These are phyloP conservation scores for Danionella dracula DNA, from an alignment of 2,797 vertebrate species.

Conservation along the genomic window DNA sequence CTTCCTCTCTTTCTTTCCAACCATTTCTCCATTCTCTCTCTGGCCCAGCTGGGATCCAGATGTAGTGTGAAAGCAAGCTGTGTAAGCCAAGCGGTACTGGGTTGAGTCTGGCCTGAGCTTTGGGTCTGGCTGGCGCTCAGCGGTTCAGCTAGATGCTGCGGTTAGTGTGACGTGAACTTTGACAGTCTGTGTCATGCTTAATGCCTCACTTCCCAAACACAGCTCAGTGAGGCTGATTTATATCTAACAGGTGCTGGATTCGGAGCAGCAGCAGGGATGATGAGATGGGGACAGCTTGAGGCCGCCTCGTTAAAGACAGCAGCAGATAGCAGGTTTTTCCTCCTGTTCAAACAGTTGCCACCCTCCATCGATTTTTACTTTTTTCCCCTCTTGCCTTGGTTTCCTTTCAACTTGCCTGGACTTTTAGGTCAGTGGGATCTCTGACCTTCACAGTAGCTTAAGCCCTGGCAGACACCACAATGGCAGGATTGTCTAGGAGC, in stretches of 20 bases:
- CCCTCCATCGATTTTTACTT: constrained; percentile 53
- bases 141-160: constrained; percentile 71
- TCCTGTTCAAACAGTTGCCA: constrained; percentile 44
- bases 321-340: constrained; percentile 61
- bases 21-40: constrained; percentile 27
- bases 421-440: constrained; percentile 18
- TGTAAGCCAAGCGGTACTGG: constrained; percentile 16
- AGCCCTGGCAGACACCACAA: constrained; percentile 39
- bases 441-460: constrained; percentile 6
- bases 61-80: constrained; percentile 32
- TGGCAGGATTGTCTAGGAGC: constrained; percentile 46
- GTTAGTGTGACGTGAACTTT: constrained; percentile 71
- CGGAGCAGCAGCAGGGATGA: constrained; percentile 45
- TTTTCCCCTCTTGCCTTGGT: constrained; percentile 2
- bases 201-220: constrained; percentile 79
- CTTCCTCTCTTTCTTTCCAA: not conserved
- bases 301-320: constrained; percentile 64
- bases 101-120: constrained; percentile 59
- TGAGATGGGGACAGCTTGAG: constrained; percentile 47
- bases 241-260: constrained; percentile 74
- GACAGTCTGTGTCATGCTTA: constrained; percentile 76
- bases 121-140: constrained; percentile 61
- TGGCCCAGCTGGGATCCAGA: constrained; percentile 53
- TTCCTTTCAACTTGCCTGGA: constrained; percentile 2
- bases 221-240: constrained; percentile 74